Evolutionary conservation across 2,797 vertebrate species (phyloP), one percentile per base, ranked within the genome.

Genomic region (Acanthurus leucopareius): DNA sequence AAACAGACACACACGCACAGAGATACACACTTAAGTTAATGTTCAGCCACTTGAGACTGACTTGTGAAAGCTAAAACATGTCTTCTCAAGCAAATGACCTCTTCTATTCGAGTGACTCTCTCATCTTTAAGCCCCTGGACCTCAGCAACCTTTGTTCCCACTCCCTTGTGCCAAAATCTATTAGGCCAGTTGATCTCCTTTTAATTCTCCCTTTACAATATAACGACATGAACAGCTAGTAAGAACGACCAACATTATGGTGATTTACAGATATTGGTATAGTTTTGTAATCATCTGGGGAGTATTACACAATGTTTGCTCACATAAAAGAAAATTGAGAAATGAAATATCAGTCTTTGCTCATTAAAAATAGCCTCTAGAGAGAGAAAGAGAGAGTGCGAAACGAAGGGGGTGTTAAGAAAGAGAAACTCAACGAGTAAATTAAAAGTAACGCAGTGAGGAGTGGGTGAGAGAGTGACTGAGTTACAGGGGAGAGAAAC

Each of bases 41-140:
- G 82, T 69, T 64, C 75, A 78, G 73, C 19, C 69, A 60, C 16
- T 53, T 63, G n/a, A 65, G 25, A 72, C 15, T 82, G 64, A 87
- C 35, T 38, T 63, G 70, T 80, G 76, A 78, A 75, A 56, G 49
- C 20, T 15, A 61, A 47, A 25, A 42, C 64, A 45, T n/a, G 58
- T 42, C 80, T 79, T 84, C 64, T 22, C 63, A 69, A 56, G 22
- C 16, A 38, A 71, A 77, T 73, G 14, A 73, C 53, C 62, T 67
- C 53, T 25, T 77, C 28, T n/a, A 48, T 62, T n/a, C 32, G n/a
- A 15, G 42, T 48, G 48, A 74, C 48, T 56, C 71, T 68, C 61
- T 57, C 54, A 45, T 68, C 48, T 75, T 64, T 76, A 73, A 87
- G 49, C 77, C 48, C 69, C 80, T 54, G 15, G 54, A 75, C 56